Evolutionary conservation across 2,113 vertebrate species (phyloP).

Genomic region (Aldabrachelys gigantea): DNA sequence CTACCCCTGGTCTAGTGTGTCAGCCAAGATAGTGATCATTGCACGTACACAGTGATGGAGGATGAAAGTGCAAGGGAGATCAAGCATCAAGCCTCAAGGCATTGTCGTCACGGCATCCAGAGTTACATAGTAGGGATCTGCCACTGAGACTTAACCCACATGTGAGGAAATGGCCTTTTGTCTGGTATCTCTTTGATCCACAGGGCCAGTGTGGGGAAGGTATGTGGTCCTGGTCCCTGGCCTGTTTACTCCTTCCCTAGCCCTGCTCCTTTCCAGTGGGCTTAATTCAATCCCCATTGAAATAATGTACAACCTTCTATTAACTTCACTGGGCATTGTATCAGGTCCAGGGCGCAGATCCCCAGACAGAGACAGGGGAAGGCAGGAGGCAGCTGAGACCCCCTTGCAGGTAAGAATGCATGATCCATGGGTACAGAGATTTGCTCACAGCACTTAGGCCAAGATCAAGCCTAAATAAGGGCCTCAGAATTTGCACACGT

Average conservation of each 20-base stretch:
- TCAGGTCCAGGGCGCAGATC: accelerated
- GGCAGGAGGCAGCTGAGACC: not conserved
- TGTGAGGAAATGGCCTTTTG: no score
- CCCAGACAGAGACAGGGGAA: no score
- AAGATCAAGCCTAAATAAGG: not conserved
- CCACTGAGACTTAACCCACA: no score
- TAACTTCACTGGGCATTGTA: accelerated
- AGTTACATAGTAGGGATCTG: no score
- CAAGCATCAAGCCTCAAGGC: not conserved
- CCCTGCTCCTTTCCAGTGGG: not conserved
- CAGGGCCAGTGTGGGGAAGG: not conserved
- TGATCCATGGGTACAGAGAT: not conserved
- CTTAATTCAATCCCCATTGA: not conserved
- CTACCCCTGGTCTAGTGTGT: not conserved
- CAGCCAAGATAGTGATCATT: not conserved
- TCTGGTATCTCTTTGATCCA: no score
- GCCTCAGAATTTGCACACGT: not conserved
- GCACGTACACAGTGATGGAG: not conserved
- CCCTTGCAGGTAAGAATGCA: not conserved
- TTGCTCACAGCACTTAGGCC: not conserved
- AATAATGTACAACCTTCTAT: not conserved
- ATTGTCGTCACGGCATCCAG: no score
- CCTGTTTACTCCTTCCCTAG: not conserved
- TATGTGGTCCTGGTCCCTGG: not conserved
- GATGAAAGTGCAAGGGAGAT: not conserved